These are phyloP conservation scores for Pelusios castaneus DNA, from an alignment of 2,113 vertebrate genomes.

Conservation along the genomic window DNA sequence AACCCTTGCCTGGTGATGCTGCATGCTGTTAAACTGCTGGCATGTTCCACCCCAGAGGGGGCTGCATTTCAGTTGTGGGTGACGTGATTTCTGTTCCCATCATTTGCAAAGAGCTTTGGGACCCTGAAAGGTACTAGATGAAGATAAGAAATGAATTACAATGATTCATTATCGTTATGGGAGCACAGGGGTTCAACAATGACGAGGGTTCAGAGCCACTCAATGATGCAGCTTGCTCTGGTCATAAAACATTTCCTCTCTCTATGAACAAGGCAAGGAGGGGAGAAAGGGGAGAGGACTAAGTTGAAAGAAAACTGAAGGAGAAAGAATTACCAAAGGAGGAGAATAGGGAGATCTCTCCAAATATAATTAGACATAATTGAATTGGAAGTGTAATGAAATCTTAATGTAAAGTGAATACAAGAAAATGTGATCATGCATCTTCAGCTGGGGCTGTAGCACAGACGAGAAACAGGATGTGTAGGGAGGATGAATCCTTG, in stretches of 20 bases:
- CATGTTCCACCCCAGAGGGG: neutral
- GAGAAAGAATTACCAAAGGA: no score
- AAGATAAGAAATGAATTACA: neutral
- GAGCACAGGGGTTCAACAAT: neutral
- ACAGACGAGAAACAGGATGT: neutral
- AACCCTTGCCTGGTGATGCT: neutral
- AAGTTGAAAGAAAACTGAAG: neutral
- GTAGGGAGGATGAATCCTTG: neutral
- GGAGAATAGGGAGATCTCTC: neutral
- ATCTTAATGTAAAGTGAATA: neutral
- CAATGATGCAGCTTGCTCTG: no score
- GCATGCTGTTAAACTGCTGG: neutral
- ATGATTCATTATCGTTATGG: neutral
- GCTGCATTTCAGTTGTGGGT: neutral
- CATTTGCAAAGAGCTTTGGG: neutral
- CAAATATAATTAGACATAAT: neutral
- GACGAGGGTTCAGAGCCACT: neutral
- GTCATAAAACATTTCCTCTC: neutral
- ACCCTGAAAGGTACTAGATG: neutral
- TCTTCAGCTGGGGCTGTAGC: neutral
- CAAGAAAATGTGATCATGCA: neutral
- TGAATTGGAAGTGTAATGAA: rapidly evolving
- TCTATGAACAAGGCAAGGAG: neutral
- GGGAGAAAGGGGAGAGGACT: neutral
- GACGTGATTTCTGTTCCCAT: neutral